A percentile compares a stretch with the other conserved stretches of the same genome.
These are phyloP conservation scores for Nymphalis polychloros DNA, from an alignment of 2,888 invertebrate species.

Conservation along the genomic window DNA sequence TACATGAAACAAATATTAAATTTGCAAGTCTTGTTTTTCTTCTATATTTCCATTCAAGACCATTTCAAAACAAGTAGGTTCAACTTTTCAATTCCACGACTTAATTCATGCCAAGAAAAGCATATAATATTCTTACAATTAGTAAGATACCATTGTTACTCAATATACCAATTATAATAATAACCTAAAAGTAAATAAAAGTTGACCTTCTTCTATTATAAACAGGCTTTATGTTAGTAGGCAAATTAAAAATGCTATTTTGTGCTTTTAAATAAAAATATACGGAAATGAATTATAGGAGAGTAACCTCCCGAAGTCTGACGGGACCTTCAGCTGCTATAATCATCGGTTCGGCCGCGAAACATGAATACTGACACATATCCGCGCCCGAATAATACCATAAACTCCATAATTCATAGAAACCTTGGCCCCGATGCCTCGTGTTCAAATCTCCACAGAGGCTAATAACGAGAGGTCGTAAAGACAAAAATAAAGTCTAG, in stretches of 20 bases:
- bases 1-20: too few species aligned
- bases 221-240: too few species aligned
- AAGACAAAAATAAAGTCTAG: slow-evolving; percentile 34
- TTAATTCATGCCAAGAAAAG: too few species aligned
- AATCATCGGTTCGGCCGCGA: slow-evolving; percentile 72
- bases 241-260: slow-evolving; percentile 12
- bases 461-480: slow-evolving; percentile 32
- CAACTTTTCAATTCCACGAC: too few species aligned
- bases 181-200: too few species aligned
- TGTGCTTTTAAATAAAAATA: slow-evolving; percentile 43
- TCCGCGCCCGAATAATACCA: slow-evolving; percentile 76
- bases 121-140: too few species aligned
- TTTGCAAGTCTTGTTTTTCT: too few species aligned
- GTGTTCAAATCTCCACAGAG: slow-evolving; percentile 41
- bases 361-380: slow-evolving; percentile 76
- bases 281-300: slow-evolving; percentile 66
- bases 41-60: too few species aligned
- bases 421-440: slow-evolving; percentile 75
- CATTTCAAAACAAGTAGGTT: too few species aligned
- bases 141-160: too few species aligned
- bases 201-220: background rate
- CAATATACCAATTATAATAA: too few species aligned
- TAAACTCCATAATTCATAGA: slow-evolving; percentile 79
- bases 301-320: slow-evolving; percentile 71
- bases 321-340: slow-evolving; percentile 74